phyloP scores from a whole-genome alignment of 2,888 invertebrate genomes.

The Lathronympha strigana region DNA sequence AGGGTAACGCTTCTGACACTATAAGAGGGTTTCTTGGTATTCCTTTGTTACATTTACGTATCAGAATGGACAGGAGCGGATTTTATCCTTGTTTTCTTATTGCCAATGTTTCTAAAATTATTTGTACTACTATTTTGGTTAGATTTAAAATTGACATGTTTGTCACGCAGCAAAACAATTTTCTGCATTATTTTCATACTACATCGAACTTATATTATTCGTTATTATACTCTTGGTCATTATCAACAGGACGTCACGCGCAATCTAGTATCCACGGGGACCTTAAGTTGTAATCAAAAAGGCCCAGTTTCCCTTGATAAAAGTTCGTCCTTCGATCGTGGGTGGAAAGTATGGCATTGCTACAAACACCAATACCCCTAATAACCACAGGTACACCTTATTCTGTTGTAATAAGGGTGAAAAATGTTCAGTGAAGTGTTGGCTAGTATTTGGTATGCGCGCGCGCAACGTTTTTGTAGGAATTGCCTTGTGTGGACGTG shows the following conservation, averaged over 20 bases:
- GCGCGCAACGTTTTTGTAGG: slow-evolving; percentile 71
- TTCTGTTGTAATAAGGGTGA: background rate
- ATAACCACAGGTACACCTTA: background rate
- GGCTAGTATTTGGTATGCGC: slow-evolving; percentile 70
- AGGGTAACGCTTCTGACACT: no score
- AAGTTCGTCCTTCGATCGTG: slow-evolving; percentile 49
- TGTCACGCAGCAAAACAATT: no score
- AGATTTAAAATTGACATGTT: no score
- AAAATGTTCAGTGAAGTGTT: slow-evolving; percentile 52
- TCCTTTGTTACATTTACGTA: no score
- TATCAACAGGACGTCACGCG: slow-evolving; percentile 24
- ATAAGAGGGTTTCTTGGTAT: no score
- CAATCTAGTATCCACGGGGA: background rate
- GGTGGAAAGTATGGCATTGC: slow-evolving; percentile 41
- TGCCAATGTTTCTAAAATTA: no score
- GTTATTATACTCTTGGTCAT: slow-evolving; percentile 3
- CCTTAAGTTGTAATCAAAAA: slow-evolving; percentile 28
- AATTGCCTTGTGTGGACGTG: slow-evolving; percentile 75
- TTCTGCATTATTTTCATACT: background rate
- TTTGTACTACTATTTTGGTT: no score
- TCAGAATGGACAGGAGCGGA: no score
- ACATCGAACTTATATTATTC: background rate
- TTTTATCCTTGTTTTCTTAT: no score
- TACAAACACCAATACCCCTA: background rate
- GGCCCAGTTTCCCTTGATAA: slow-evolving; percentile 46